These are phyloP conservation scores for Neolamprologus tretocephalus DNA, from an alignment of 2,113 vertebrate genomes.

Conservation along the genomic window DNA sequence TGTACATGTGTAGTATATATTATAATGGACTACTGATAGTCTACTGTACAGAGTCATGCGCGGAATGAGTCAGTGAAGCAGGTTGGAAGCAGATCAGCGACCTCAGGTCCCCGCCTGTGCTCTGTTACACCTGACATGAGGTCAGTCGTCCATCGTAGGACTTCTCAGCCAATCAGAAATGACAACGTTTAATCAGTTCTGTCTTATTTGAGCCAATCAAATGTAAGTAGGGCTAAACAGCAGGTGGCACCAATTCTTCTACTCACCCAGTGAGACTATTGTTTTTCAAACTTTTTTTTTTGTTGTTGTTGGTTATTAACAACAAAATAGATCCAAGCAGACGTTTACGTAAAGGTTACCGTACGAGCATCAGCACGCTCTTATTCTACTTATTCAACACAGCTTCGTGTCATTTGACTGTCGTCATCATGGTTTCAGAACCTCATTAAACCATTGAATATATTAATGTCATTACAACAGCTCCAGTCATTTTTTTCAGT, in stretches of 20 bases:
- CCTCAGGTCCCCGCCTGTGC: neutral
- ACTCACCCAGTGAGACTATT: neutral
- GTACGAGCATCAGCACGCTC: neutral
- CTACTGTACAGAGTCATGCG: slow-evolving; percentile 15
- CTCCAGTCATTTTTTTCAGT: neutral
- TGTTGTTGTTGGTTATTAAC: neutral
- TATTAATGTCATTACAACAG: neutral
- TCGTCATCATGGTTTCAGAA: neutral
- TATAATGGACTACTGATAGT: slow-evolving; percentile 8
- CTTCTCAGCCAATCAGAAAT: slow-evolving; percentile 37
- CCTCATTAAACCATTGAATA: neutral
- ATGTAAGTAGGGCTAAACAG: neutral
- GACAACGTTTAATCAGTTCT: neutral
- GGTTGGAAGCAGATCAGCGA: neutral
- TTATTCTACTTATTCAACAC: neutral
- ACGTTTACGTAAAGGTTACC: neutral
- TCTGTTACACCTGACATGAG: neutral
- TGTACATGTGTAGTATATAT: slow-evolving; percentile 25
- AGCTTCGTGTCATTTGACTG: neutral
- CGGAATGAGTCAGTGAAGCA: neutral
- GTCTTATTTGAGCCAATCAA: neutral
- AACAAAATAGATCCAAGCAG: neutral
- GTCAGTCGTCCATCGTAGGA: neutral
- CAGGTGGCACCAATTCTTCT: neutral
- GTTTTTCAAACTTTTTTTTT: neutral